These are phyloP conservation scores for Blastobasis adustella DNA, from an alignment of 2,888 invertebrate genomes.

Conservation along the genomic window DNA sequence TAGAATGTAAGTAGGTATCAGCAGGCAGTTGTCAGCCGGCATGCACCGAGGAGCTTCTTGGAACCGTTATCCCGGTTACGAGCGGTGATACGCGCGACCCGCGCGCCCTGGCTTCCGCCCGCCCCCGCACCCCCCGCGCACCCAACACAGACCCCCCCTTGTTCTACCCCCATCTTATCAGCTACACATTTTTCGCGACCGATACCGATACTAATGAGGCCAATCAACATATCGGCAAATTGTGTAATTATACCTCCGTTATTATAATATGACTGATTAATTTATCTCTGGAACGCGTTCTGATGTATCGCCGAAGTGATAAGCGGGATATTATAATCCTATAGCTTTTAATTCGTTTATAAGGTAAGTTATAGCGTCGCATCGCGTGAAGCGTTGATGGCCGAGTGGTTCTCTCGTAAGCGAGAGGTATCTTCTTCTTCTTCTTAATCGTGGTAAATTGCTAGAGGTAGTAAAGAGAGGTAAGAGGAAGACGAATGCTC, in stretches of 20 bases:
- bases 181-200: slow-evolving; percentile 65
- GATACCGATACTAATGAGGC: slow-evolving; percentile 52
- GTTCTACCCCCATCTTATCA: slow-evolving; percentile 59
- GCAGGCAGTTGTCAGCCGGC: not conserved
- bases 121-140: slow-evolving; percentile 20
- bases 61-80: slow-evolving; percentile 21
- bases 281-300: slow-evolving; percentile 25
- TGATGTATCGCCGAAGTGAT: slow-evolving; percentile 20
- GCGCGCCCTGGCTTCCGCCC: slow-evolving; percentile 16
- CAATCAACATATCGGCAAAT: slow-evolving; percentile 48
- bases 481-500: too few relatives aligned
- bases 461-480: too few relatives aligned
- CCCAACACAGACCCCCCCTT: slow-evolving; percentile 48
- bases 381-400: too few relatives aligned
- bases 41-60: slow-evolving; percentile 17
- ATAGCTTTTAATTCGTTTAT: too few relatives aligned
- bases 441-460: too few relatives aligned
- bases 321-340: not conserved
- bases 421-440: too few relatives aligned
- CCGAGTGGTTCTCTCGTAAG: too few relatives aligned
- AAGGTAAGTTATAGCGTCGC: too few relatives aligned
- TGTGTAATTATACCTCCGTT: slow-evolving; percentile 36
- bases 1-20: not conserved
- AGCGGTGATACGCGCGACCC: slow-evolving; percentile 3
- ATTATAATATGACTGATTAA: slow-evolving; percentile 29